Conservation (phyloP, 1,140 invertebrate species). For the Camponotus pennsylvanicus region DNA sequence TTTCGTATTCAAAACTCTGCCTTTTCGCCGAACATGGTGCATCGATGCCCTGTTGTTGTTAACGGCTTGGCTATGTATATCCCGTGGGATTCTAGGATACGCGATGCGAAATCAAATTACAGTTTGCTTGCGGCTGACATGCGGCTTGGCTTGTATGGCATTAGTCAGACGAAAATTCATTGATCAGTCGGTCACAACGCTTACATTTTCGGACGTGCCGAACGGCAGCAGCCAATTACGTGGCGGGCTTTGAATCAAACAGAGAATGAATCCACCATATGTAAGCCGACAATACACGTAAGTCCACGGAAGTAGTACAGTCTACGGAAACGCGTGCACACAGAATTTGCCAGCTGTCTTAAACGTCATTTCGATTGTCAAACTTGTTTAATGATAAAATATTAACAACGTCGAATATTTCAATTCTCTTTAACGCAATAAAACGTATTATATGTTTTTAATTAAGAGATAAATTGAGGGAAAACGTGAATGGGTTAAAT, state of each 20-base stretch:
- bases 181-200: slow-evolving; percentile 56
- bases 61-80: slow-evolving; percentile 34
- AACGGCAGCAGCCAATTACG: slow-evolving; percentile 52
- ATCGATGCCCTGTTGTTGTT: slow-evolving; percentile 31
- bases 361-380: background rate
- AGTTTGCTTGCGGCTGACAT: slow-evolving; percentile 59
- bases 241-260: slow-evolving; percentile 49
- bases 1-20: slow-evolving; percentile 44
- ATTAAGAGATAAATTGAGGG: slow-evolving; percentile 4
- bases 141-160: slow-evolving; percentile 50
- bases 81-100: slow-evolving; percentile 26
- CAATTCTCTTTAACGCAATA: background rate
- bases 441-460: background rate
- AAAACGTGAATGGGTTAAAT: background rate
- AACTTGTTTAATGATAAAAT: background rate
- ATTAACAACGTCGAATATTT: background rate
- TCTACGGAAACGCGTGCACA: background rate
- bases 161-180: slow-evolving; percentile 65
- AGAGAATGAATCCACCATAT: slow-evolving; percentile 41
- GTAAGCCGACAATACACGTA: slow-evolving; percentile 19
- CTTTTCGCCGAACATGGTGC: slow-evolving; percentile 22
- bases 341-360: slow-evolving; percentile 8
- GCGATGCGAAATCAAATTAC: slow-evolving; percentile 58
- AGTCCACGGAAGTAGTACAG: background rate
- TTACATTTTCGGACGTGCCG: slow-evolving; percentile 46